A percentile compares a stretch with the other conserved stretches of the same genome.
Evolutionary conservation across 2,797 vertebrate genomes (phyloP).

Genomic region (Enteromius anoplus): DNA sequence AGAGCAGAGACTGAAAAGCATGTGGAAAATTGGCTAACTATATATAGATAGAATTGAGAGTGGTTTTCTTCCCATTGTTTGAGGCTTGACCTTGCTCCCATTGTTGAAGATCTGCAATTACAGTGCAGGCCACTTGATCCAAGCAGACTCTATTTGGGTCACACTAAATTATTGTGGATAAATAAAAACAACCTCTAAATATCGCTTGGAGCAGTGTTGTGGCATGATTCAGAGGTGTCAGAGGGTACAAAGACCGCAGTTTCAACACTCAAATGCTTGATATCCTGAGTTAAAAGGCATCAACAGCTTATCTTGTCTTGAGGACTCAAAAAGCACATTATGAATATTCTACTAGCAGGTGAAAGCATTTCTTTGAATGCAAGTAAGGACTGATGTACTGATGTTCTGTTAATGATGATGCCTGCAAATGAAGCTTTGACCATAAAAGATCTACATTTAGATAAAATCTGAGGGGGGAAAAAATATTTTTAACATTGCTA

Average conservation of each 20-base stretch:
- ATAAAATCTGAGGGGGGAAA: too few relatives aligned
- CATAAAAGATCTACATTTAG: too few relatives aligned
- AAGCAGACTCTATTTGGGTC: conserved; percentile 54
- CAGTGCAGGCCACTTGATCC: conserved; percentile 52
- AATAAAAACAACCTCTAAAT: conserved; percentile 52
- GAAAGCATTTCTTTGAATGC: neutral
- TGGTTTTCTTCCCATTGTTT: conserved; percentile 40
- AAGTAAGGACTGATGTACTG: neutral
- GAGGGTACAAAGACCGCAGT: conserved; percentile 5
- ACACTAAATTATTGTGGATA: conserved; percentile 48
- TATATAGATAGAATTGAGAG: conserved; percentile 59
- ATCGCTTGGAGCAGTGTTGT: conserved; percentile 28
- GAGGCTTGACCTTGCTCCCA: conserved; percentile 38
- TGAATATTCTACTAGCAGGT: neutral
- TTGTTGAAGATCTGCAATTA: conserved; percentile 55
- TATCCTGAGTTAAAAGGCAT: conserved; percentile 22
- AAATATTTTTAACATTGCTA: too few relatives aligned
- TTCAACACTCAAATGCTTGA: conserved; percentile 14
- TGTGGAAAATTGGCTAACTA: conserved; percentile 59
- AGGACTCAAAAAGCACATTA: conserved; percentile 20
- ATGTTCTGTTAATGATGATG: neutral
- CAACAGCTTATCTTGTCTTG: conserved; percentile 23
- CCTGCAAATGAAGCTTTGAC: neutral
- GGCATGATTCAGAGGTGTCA: conserved; percentile 35
- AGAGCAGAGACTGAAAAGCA: conserved; percentile 44